Percentiles rank a stretch among this genome's conserved stretches.
Evolutionary conservation across 2,888 invertebrate genomes (phyloP).

Genomic region (Polydrusus pterygomalis): DNA sequence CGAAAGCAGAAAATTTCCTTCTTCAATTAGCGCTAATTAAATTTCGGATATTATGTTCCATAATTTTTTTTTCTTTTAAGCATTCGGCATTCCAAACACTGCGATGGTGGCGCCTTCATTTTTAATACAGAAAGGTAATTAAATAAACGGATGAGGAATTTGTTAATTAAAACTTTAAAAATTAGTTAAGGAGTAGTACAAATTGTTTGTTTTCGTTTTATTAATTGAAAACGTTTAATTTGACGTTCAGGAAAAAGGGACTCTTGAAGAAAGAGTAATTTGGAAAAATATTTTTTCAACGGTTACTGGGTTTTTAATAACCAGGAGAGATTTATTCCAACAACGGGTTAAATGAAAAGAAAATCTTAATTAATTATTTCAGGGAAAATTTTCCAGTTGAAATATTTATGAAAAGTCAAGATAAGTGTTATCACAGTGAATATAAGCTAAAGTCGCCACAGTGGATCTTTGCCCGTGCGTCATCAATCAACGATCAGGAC

Average conservation of each 20-base stretch:
- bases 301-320: conserved; percentile 45
- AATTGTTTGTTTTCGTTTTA: conserved; percentile 58
- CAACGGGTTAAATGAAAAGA: conserved; percentile 51
- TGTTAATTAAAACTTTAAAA: conserved; percentile 60
- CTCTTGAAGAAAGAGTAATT: conserved; percentile 50
- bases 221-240: conserved; percentile 56
- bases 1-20: conserved; percentile 58
- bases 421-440: background rate
- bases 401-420: background rate
- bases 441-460: too few relatives aligned
- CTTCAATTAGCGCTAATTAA: conserved; percentile 72
- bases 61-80: conserved; percentile 63
- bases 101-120: conserved; percentile 55
- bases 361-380: conserved; percentile 49
- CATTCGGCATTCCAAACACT: conserved; percentile 59
- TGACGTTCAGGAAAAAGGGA: conserved; percentile 52
- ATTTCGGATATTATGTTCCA: conserved; percentile 70
- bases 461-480: too few relatives aligned
- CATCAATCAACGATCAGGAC: too few relatives aligned
- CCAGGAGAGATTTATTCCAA: conserved; percentile 41
- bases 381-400: conserved; percentile 14
- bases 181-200: conserved; percentile 56
- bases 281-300: conserved; percentile 51
- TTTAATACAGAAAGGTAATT: conserved; percentile 56
- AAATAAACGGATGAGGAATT: conserved; percentile 58